Evolutionary conservation across 2,888 invertebrate genomes (phyloP), one percentile per base, ranked within the genome.

Genomic region (Pollenia amentaria): DNA sequence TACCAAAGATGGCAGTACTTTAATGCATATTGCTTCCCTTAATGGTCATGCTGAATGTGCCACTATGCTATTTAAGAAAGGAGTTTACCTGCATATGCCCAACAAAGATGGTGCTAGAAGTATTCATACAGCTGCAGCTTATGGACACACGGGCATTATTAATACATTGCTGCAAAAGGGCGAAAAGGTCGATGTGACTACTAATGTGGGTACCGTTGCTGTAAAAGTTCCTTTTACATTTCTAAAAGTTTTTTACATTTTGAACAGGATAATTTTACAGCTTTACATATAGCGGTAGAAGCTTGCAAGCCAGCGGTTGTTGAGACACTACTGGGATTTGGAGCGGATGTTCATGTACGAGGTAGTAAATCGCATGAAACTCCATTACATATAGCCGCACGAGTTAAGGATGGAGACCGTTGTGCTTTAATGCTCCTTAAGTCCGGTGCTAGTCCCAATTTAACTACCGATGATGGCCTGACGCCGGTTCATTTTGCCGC

Each of bases 81-180:
- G 99, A 12, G 99, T 99, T 51, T 99, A 99, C 89, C 95, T 99
- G 29, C 98, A 99, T 92, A 99, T 99, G 99, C 99, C 99, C 87
- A 99, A 99, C 93, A 99, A 99, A 90, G 91, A 92, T 90, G 99
- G 99, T 40, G 99, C 99, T 0, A 95, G 99, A 84, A 99, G 99
- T 92, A 97, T 99, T 88, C 99, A 99, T 94, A 98, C 99, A 0
- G 99, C 99, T 0, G 99, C 99, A 12, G 95, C 97, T 91, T 98
- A 98, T 91, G 99, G 99, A 0, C 99, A 99, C 92, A 98, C 98
- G 7, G 98, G 98, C 42, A 99, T 99, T 91, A 99, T 99, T 91
- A 98, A 98, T 93, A 98, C 99, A 0, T 94, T 99, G 57, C 94
- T 99, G 83, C 97, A 98, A 92, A 98, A 99, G 93, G 99, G 99